Base-by-base conservation (phyloP, 2,888 invertebrate species). In the Campopleginae sp. region DNA sequence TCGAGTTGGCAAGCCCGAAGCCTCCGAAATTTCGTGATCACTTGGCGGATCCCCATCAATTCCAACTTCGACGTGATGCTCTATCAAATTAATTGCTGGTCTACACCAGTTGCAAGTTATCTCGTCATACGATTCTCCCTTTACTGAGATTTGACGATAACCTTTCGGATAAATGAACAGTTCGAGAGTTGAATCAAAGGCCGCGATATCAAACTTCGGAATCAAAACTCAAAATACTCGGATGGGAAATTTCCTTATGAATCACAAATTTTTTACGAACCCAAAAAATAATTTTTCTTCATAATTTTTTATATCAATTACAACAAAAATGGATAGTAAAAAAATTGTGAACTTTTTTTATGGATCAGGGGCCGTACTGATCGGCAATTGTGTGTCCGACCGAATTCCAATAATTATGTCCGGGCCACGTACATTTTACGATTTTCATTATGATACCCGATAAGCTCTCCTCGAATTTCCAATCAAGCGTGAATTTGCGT, bases 81-180 rank as follows among this genome's bases (percentile, higher is more conserved):
- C 58, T 31, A 61, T 84, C 54, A 58, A 27, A 84, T 76, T 66
- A 80, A 76, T 72, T 63, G 71, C 63, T 33, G 51, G 76, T 48
- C 46, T 17, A 33, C n/a, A n/a, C n/a, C 66, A 19, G 19, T 61
- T 38, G 38, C 23, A 74, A 70, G 51, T 48, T 27, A 19, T 51
- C 14, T 27, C 8, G 19, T 1, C 38, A 19, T 19, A 8, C 33
- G 65, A 65, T 65, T 19, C 19, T 10, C 19, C 5, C 38, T n/a
- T n/a, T 65, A 38, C 48, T 51, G 19, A n/a, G 19, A 19, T 51
- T 10, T 51, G 19, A 31, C 31, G 61, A 31, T 27, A 31, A 27
- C 12, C 12, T 61, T 27, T 17, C 27, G 31, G 31, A 31, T 3
- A 12, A 61, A 61, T 61, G 12, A 17, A 61, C 61, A 31, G 38